Evolutionary conservation across 1,140 invertebrate genomes (phyloP).

Genomic region (Cherax destructor): DNA sequence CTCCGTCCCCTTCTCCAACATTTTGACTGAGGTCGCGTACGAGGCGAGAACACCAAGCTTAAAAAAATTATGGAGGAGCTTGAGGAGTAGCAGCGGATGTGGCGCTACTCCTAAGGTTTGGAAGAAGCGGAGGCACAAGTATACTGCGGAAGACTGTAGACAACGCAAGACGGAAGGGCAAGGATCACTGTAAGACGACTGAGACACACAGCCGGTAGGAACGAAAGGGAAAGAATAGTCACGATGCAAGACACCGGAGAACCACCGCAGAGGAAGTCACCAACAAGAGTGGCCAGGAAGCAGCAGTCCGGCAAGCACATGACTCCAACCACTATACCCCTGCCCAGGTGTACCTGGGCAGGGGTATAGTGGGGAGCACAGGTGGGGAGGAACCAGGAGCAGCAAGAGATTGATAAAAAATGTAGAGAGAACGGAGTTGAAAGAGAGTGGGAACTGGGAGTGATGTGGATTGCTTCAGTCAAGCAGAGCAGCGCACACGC

Average conservation of each 20-base stretch:
- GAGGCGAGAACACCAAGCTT: background rate
- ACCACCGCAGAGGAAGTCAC: background rate
- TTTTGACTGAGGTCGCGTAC: conserved; percentile 5
- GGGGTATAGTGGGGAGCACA: background rate
- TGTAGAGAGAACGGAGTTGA: background rate
- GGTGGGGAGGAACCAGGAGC: too few relatives aligned
- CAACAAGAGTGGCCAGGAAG: background rate
- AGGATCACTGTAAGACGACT: background rate
- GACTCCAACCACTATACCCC: conserved; percentile 1
- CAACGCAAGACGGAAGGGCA: background rate
- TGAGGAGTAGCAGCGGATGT: background rate
- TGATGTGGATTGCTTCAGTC: background rate
- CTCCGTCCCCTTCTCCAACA: conserved; percentile 59
- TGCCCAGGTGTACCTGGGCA: background rate
- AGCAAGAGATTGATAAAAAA: too few relatives aligned
- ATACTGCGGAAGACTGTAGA: background rate
- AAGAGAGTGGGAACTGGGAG: background rate
- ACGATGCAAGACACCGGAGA: background rate
- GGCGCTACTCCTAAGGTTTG: background rate
- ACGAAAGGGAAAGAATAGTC: too few relatives aligned
- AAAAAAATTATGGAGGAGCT: background rate
- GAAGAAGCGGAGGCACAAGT: background rate
- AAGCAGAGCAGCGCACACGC: background rate
- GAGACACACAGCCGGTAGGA: background rate
- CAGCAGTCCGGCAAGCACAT: conserved; percentile 11